Percentiles rank a stretch among this genome's conserved stretches.
phyloP scores from a whole-genome alignment of 1,140 invertebrate species.

The Temnothorax curvispinosus region DNA sequence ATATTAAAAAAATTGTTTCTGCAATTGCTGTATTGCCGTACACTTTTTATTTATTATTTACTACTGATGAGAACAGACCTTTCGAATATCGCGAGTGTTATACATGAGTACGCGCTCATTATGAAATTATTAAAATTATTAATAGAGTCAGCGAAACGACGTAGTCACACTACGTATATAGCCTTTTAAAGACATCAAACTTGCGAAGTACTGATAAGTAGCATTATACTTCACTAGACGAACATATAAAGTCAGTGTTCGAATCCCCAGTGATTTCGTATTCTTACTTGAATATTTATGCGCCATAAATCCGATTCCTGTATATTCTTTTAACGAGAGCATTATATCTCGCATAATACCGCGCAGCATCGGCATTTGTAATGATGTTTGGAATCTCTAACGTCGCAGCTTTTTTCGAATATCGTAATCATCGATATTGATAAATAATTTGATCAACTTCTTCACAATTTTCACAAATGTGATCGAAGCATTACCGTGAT shows the following conservation, averaged over 20 bases:
- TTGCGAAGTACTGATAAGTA: neutral
- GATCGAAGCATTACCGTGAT: slow-evolving; percentile 54
- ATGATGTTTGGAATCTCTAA: slow-evolving; percentile 57
- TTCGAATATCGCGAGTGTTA: neutral
- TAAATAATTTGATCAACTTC: slow-evolving; percentile 3
- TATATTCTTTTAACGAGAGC: slow-evolving; percentile 6
- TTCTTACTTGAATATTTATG: neutral
- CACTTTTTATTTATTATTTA: neutral
- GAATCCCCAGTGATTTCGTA: neutral
- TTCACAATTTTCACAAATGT: slow-evolving; percentile 15
- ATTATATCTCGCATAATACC: slow-evolving; percentile 1
- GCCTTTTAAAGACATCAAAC: neutral
- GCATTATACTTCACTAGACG: neutral
- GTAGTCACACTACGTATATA: neutral
- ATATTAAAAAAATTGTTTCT: neutral
- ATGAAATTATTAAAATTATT: slow-evolving; percentile 1
- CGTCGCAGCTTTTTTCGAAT: slow-evolving; percentile 20
- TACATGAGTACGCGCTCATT: neutral
- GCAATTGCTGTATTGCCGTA: neutral
- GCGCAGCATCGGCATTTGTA: neutral
- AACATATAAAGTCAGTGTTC: neutral
- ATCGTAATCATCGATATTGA: slow-evolving; percentile 50
- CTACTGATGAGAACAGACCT: neutral
- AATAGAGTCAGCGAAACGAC: neutral
- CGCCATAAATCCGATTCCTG: neutral